Conservation (phyloP, 2,113 vertebrate species). For the Cyanoramphus novaezelandiae region DNA sequence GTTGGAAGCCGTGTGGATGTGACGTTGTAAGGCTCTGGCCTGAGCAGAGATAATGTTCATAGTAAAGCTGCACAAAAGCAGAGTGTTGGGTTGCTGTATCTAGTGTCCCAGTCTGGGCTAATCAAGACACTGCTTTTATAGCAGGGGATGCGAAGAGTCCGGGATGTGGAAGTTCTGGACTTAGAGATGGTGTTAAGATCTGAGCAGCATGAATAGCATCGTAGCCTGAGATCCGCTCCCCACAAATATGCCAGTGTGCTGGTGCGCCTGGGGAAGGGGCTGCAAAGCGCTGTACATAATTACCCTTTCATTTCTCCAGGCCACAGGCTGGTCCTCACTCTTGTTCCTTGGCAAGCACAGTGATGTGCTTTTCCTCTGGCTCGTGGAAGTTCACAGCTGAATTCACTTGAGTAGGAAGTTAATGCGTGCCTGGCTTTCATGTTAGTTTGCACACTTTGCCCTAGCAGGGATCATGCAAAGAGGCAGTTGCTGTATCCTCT, state of each 20-base stretch:
- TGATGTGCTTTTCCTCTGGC: not conserved
- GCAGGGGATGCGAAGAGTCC: not conserved
- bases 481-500: not conserved
- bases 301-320: not conserved
- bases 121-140: not conserved
- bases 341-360: constrained; percentile 8
- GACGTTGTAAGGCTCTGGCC: not conserved
- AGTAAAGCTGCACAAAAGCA: not conserved
- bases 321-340: not conserved
- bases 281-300: not conserved
- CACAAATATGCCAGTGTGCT: accelerated
- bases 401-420: constrained; percentile 3
- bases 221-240: not conserved
- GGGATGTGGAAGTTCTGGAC: not conserved
- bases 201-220: not conserved
- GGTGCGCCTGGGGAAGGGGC: not conserved
- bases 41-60: not conserved
- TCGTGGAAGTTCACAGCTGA: not conserved
- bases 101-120: not conserved
- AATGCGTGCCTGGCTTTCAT: not conserved
- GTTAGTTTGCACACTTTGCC: not conserved
- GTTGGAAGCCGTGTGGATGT: not conserved
- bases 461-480: not conserved
- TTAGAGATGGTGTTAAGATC: not conserved
- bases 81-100: not conserved